phyloP scores from a whole-genome alignment of 2,113 vertebrate species.

The Sturnus vulgaris region DNA sequence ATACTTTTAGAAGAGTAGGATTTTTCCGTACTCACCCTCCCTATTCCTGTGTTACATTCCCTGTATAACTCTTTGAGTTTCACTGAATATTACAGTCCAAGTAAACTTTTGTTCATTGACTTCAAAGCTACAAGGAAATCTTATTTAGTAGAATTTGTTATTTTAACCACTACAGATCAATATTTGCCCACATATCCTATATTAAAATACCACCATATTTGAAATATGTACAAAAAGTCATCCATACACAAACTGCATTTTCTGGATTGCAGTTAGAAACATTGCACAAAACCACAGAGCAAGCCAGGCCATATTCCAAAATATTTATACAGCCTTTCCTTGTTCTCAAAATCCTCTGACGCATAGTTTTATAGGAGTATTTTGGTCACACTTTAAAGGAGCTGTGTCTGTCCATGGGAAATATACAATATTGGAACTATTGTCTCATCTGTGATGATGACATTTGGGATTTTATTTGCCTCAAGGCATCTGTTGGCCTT shows the following conservation, averaged over 20 bases:
- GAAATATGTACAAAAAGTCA: neutral
- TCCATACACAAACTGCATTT: neutral
- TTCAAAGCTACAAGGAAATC: neutral
- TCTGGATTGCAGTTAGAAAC: neutral
- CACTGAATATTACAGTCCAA: neutral
- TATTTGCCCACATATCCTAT: neutral
- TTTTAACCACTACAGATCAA: neutral
- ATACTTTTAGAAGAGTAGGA: neutral
- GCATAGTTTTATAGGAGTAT: neutral
- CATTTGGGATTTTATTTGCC: slow-evolving; percentile 32
- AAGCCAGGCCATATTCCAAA: neutral
- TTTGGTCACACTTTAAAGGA: neutral
- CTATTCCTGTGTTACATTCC: neutral
- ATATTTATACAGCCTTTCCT: neutral
- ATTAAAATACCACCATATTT: neutral
- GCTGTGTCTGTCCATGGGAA: neutral
- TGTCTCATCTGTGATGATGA: neutral
- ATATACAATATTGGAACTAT: neutral
- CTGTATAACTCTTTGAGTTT: neutral
- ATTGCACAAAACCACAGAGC: neutral
- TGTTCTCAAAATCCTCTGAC: neutral
- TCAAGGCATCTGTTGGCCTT: slow-evolving; percentile 32
- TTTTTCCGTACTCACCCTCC: neutral
- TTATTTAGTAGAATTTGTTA: neutral
- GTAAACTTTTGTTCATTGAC: neutral